Conservation (phyloP, 2,113 vertebrate species). For the Laticauda laticaudata region DNA sequence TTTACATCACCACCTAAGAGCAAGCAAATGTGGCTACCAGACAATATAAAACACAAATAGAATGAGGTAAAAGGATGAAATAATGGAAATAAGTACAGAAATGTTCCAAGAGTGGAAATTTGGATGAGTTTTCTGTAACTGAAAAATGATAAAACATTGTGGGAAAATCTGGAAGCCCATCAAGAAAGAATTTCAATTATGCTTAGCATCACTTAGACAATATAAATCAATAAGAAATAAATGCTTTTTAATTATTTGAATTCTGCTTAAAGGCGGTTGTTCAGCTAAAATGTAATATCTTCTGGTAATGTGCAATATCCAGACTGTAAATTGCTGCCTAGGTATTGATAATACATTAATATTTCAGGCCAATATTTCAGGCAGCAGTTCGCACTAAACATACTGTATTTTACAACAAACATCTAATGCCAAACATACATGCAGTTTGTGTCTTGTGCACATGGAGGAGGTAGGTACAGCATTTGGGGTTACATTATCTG, state of each 20-base stretch:
- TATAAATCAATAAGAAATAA: neutral
- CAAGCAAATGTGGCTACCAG: neutral
- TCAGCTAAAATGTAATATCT: neutral
- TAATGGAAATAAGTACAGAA: neutral
- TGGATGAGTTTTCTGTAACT: neutral
- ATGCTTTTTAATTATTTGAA: slow-evolving; percentile 4
- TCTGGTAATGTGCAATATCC: neutral
- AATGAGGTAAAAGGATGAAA: neutral
- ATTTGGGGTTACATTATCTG: neutral
- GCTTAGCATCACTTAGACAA: neutral
- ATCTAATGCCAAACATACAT: neutral
- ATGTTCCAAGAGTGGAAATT: neutral
- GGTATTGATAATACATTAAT: neutral
- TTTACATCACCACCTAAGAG: neutral
- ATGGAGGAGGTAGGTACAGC: neutral
- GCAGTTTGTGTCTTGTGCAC: neutral
- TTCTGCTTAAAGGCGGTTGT: neutral
- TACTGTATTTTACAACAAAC: neutral
- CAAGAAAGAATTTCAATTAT: neutral
- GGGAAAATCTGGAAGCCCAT: neutral
- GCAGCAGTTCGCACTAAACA: neutral
- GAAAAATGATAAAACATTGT: neutral
- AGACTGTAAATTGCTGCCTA: neutral
- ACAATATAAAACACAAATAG: neutral
- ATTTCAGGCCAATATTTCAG: neutral